Evolutionary conservation across 1,140 invertebrate genomes (phyloP).

Genomic region (Drosophila pseudoobscura): DNA sequence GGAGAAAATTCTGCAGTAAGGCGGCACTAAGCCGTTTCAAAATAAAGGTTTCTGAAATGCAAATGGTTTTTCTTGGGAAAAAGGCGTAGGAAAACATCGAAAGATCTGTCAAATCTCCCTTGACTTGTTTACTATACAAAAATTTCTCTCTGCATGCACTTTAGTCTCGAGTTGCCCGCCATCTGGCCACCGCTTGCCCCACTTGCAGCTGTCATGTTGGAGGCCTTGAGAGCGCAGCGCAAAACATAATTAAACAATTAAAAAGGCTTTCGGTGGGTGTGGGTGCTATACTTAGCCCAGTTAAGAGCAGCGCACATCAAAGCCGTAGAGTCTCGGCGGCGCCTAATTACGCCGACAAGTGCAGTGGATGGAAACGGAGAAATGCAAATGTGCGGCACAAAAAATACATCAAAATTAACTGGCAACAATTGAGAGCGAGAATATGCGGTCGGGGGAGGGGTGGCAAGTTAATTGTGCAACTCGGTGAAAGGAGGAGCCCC

Average conservation of each 20-base stretch:
- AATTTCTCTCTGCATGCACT: too few species aligned
- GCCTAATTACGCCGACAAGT: constrained; percentile 55
- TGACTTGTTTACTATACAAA: too few species aligned
- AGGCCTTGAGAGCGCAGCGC: constrained; percentile 9
- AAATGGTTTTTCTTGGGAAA: too few species aligned
- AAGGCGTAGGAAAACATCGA: too few species aligned
- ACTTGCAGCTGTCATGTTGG: neutral
- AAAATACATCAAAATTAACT: constrained; percentile 56
- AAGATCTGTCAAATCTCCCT: too few species aligned
- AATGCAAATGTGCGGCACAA: constrained; percentile 50
- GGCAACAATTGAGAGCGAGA: constrained; percentile 32
- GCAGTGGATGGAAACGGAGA: constrained; percentile 26
- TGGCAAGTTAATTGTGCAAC: constrained; percentile 50
- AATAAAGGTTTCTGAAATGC: too few species aligned
- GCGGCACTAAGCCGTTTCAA: too few species aligned
- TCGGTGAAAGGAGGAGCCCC: constrained; percentile 12
- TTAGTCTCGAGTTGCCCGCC: too few species aligned
- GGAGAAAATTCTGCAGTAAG: too few species aligned
- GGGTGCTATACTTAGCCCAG: constrained; percentile 42
- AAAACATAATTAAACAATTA: constrained; percentile 60
- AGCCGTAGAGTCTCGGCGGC: constrained; percentile 16
- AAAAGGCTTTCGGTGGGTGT: constrained; percentile 28
- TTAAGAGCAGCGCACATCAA: constrained; percentile 45
- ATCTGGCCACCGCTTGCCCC: too few species aligned
- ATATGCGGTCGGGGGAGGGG: neutral